Evolutionary conservation across 2,113 vertebrate genomes (phyloP).

Genomic region (Leucopternis melanops): DNA sequence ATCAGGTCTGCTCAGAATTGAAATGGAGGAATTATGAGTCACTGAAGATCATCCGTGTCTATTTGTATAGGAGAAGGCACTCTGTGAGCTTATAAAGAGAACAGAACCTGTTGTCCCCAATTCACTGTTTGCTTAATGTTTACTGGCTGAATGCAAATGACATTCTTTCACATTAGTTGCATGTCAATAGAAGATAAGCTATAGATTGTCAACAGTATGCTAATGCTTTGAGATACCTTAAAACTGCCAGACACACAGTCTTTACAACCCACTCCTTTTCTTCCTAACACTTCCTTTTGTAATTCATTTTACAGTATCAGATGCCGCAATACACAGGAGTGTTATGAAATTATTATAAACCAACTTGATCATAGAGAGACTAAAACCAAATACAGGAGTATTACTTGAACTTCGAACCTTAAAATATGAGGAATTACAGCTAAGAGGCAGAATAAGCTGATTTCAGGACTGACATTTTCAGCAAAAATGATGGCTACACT

Average conservation of each 20-base stretch:
- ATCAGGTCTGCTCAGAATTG: neutral
- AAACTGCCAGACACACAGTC: neutral
- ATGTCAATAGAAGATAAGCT: neutral
- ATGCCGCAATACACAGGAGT: neutral
- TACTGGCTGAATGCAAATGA: neutral
- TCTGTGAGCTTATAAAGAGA: neutral
- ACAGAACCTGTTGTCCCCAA: neutral
- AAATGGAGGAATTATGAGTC: neutral
- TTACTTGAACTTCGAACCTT: neutral
- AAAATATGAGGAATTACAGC: neutral
- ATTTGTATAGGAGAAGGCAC: neutral
- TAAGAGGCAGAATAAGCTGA: neutral
- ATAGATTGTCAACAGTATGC: neutral
- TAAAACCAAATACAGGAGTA: neutral
- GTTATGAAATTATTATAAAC: neutral
- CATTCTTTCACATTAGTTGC: neutral
- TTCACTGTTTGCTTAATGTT: neutral
- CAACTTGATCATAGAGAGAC: neutral
- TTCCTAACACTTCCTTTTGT: neutral
- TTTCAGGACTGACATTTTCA: neutral
- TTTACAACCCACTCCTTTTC: neutral
- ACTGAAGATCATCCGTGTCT: neutral
- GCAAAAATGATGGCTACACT: neutral
- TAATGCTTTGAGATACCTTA: neutral
- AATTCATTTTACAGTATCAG: neutral